These are phyloP conservation scores for Drosophila subobscura DNA, from an alignment of 1,140 invertebrate species.

Conservation along the genomic window DNA sequence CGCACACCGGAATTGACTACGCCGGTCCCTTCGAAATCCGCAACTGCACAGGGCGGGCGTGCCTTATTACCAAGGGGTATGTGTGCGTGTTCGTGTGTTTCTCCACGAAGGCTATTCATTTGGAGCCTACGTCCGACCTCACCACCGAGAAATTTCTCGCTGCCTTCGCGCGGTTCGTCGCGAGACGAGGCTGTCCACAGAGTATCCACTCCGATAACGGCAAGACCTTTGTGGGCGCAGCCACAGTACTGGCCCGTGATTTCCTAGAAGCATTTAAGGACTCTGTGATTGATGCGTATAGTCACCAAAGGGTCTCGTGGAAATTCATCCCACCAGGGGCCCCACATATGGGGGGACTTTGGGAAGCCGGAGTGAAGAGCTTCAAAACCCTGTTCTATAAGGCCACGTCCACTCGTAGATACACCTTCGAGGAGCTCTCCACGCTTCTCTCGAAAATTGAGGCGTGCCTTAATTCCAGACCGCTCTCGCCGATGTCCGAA, in stretches of 20 bases:
- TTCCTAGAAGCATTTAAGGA: neutral
- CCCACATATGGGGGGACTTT: neutral
- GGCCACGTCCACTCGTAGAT: neutral
- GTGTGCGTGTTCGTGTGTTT: too few relatives aligned
- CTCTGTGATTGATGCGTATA: too few relatives aligned
- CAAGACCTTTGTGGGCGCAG: conserved; percentile 28
- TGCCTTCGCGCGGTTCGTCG: conserved; percentile 72
- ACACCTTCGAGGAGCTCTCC: neutral
- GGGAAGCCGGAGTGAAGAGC: neutral
- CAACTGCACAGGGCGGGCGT: too few relatives aligned
- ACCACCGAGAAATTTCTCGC: conserved; percentile 71
- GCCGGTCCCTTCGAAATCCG: neutral
- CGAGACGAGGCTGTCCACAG: conserved; percentile 56
- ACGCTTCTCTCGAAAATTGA: neutral
- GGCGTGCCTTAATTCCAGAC: conserved; percentile 4
- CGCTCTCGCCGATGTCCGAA: neutral
- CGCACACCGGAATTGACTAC: neutral
- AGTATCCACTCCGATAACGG: conserved; percentile 49
- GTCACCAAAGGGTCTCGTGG: too few relatives aligned
- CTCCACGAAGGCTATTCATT: too few relatives aligned
- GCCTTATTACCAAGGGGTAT: too few relatives aligned
- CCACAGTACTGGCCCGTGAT: neutral
- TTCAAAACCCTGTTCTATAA: neutral
- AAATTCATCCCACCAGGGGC: neutral
- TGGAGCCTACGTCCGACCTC: conserved; percentile 38